A percentile compares a stretch with the other conserved stretches of the same genome.
These are phyloP conservation scores for Bombus terrestris DNA, from an alignment of 1,140 invertebrate species.

Conservation along the genomic window DNA sequence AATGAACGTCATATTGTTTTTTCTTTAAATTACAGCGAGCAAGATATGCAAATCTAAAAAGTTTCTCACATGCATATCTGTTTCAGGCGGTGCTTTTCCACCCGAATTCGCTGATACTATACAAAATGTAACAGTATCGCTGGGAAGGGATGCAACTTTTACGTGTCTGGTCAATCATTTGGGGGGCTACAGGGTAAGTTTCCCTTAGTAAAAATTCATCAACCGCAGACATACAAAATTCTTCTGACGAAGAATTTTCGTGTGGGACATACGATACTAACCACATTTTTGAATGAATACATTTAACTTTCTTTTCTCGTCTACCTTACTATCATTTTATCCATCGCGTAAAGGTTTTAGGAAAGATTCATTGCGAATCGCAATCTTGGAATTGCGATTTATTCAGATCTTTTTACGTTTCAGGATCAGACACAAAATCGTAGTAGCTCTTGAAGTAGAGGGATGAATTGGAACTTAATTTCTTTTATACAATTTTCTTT, in stretches of 20 bases:
- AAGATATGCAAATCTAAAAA: constrained; percentile 45
- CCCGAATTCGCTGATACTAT: constrained; percentile 93
- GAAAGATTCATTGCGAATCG: neutral
- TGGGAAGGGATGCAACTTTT: constrained; percentile 93
- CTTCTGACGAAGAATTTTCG: neutral
- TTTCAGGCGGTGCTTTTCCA: constrained; percentile 87
- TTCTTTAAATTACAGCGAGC: constrained; percentile 33
- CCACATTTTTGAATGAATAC: too few relatives aligned
- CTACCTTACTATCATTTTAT: neutral
- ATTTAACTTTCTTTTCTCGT: neutral
- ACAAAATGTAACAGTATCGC: constrained; percentile 91
- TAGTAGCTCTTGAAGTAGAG: too few relatives aligned
- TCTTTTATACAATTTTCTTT: neutral
- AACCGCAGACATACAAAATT: neutral
- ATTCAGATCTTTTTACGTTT: neutral
- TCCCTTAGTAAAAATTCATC: constrained; percentile 37
- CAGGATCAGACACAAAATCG: too few relatives aligned
- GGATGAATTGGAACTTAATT: too few relatives aligned
- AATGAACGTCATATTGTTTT: constrained; percentile 30
- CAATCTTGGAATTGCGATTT: neutral
- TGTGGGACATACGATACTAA: too few relatives aligned
- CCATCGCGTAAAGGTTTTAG: neutral
- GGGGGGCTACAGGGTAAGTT: constrained; percentile 94
- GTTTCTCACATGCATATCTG: constrained; percentile 56
- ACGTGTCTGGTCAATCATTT: constrained; percentile 93